Conservation (phyloP, 2,113 vertebrate species). For the Leucopsar rothschildi region DNA sequence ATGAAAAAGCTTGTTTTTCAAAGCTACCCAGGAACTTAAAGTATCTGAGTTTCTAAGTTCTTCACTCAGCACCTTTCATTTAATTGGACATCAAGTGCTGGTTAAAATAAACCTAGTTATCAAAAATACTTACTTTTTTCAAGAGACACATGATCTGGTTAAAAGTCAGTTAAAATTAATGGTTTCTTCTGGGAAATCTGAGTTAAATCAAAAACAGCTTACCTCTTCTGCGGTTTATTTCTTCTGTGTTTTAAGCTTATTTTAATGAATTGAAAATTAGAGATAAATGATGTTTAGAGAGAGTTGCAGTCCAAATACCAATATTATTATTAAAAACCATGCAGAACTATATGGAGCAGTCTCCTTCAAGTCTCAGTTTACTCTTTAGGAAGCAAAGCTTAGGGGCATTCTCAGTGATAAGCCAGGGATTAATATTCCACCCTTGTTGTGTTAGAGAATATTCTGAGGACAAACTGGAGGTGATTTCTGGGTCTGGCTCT, state of each 20-base stretch:
- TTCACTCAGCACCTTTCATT: background rate
- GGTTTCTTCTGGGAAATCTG: background rate
- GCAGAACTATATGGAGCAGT: background rate
- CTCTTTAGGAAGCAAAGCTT: background rate
- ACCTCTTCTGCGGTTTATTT: background rate
- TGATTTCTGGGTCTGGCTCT: background rate
- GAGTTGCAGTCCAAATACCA: background rate
- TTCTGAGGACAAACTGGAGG: background rate
- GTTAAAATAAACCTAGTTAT: background rate
- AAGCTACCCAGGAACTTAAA: background rate
- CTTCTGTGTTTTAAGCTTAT: background rate
- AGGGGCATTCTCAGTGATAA: background rate
- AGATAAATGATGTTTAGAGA: background rate
- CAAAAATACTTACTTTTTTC: background rate
- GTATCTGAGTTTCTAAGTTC: background rate
- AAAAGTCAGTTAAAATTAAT: background rate
- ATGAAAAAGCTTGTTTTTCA: background rate
- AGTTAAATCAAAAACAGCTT: background rate
- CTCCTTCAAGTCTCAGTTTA: background rate
- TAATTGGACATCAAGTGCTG: background rate
- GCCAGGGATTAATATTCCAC: background rate
- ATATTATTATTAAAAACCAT: background rate
- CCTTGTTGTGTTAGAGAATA: rapidly evolving
- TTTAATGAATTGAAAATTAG: background rate
- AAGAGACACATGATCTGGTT: background rate